Base-by-base conservation (phyloP, 2,888 invertebrate genomes). In the Epirrita christyi region DNA sequence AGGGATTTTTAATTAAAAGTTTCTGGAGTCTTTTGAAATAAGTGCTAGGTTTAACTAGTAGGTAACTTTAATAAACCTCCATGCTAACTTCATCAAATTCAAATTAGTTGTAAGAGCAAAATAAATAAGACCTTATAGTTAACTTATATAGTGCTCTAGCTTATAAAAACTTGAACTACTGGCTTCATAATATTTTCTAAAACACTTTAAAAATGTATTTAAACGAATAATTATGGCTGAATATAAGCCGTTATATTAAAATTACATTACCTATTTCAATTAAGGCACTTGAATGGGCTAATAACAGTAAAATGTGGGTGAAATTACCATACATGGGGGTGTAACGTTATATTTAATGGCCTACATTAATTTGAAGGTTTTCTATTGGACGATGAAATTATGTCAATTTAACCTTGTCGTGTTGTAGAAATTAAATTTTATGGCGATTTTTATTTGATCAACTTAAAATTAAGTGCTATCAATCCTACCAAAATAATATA, bases 221-320 rank as follows among this genome's bases (percentile, higher is more conserved):
- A 2, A 2, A 21, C 32, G 6, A 9, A 32, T 9, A 32, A 8
- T 32, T 21, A 21, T 21, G 21, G 11, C 34, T 13, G 11, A 21
- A 32, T 34, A 32, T 15, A 44, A 32, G 15, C 50, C 42, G 13
- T 51, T 58, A 51, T 54, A 62, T 59, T 63, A 48, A 56, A 61
- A 65, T 63, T 56, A 59, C 52, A 60, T 62, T 55, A 51, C 54
- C 57, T 55, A 51, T 58, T 64, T 59, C 64, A 61, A 61, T 61
- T 64, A 61, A 59, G 59, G 11, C 55, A 15, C 27, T 41, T 47
- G 15, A 44, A 61, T 61, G 52, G 58, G 46, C 59, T 56, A 59
- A 62, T 62, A 62, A 59, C 52, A 53, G 62, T 62, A 55, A 62
- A 59, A 55, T 62, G 59, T 47, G 36, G 44, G 47, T 34, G n/a